Percentiles rank a stretch among this genome's conserved stretches.
These are phyloP conservation scores for Cecidostiba fungosa DNA, from an alignment of 2,888 invertebrate species.

Conservation along the genomic window DNA sequence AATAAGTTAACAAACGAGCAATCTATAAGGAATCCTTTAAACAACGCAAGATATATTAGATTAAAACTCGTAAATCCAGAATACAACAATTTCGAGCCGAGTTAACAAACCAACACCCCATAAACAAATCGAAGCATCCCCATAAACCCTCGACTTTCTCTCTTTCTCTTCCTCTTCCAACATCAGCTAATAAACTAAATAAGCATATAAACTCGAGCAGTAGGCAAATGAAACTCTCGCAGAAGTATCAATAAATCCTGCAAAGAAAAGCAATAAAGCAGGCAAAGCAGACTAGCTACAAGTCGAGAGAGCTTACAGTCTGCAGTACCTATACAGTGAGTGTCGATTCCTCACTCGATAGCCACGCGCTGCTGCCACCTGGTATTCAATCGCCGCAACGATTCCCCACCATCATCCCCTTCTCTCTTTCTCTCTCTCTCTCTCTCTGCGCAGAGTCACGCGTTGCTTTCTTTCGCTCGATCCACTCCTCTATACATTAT, in stretches of 20 bases:
- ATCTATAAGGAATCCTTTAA: background rate
- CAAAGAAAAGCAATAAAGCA: constrained; percentile 28
- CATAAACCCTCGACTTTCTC: background rate
- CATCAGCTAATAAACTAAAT: background rate
- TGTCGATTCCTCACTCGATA: constrained; percentile 41
- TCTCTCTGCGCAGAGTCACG: background rate
- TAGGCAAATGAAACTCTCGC: constrained; percentile 13
- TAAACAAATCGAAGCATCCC: background rate
- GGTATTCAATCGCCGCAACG: constrained; percentile 36
- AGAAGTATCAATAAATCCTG: constrained; percentile 30
- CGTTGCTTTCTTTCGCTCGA: constrained; percentile 15
- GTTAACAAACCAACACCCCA: background rate
- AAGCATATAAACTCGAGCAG: constrained; percentile 11
- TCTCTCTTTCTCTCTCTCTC: background rate
- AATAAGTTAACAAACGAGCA: background rate
- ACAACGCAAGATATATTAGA: background rate
- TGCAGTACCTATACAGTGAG: no score
- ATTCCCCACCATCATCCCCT: background rate
- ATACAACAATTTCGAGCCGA: background rate
- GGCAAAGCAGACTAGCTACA: constrained; percentile 26
- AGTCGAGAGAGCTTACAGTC: constrained; percentile 24
- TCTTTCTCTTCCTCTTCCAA: background rate
- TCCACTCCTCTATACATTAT: no score
- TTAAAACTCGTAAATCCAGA: background rate
- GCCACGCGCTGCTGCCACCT: constrained; percentile 74